Conservation (phyloP, 1,140 invertebrate species). For the Tribolium castaneum region DNA sequence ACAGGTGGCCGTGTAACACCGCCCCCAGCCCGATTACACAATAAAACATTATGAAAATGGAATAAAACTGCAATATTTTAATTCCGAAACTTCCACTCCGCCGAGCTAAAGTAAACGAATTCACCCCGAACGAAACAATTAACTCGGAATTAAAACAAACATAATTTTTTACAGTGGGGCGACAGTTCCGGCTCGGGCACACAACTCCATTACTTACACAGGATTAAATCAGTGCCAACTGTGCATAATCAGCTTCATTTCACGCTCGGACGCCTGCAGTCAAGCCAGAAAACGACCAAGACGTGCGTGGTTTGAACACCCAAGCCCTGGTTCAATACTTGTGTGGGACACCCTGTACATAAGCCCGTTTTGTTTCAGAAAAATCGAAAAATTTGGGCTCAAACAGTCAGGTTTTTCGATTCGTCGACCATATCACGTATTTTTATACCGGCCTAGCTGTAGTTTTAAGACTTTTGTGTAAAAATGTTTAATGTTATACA, state of each 20-base stretch:
- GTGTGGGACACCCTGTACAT: too few species aligned
- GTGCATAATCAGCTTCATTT: conserved; percentile 50
- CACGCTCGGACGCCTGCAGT: conserved; percentile 53
- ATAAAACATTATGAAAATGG: neutral
- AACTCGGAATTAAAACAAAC: neutral
- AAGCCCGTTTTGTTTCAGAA: neutral
- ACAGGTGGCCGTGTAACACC: neutral
- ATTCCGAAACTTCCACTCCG: neutral
- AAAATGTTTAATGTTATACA: too few species aligned
- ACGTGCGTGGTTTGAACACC: conserved; percentile 56
- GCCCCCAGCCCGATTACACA: neutral
- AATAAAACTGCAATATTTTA: neutral
- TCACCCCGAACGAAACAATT: neutral
- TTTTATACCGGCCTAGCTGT: neutral
- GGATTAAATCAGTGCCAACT: conserved; percentile 49
- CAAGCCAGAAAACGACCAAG: conserved; percentile 58
- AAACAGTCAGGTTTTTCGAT: neutral
- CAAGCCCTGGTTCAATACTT: neutral
- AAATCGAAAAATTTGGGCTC: neutral
- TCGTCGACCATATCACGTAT: neutral
- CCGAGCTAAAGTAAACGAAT: neutral
- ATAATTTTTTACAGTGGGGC: conserved; percentile 54
- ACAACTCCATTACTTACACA: conserved; percentile 49
- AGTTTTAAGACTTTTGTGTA: neutral
- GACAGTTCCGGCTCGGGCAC: conserved; percentile 56